Evolutionary conservation across 2,888 invertebrate genomes (phyloP).

Genomic region (Trichacis sp.): DNA sequence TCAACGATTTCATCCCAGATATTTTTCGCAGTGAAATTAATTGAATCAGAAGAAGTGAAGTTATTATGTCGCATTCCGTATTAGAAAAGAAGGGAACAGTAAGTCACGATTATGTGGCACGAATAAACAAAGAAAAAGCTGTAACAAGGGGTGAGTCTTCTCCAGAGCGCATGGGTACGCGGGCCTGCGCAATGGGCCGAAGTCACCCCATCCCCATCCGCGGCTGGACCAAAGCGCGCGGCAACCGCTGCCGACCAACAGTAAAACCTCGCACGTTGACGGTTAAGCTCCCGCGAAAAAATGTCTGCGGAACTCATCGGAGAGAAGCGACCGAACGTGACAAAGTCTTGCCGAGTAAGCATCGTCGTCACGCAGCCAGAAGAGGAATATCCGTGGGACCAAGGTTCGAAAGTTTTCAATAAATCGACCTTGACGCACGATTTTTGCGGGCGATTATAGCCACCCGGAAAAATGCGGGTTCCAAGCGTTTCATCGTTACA

Average conservation of each 20-base stretch:
- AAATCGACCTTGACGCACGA: no score
- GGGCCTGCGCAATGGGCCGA: slow-evolving; percentile 31
- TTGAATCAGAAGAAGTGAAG: no score
- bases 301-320: slow-evolving; percentile 28
- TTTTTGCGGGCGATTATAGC: no score
- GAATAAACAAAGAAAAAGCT: not conserved
- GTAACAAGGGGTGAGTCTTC: slow-evolving; percentile 14
- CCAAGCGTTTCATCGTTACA: no score
- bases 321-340: slow-evolving; percentile 39
- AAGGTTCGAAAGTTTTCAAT: slow-evolving; percentile 49
- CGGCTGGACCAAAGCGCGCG: slow-evolving; percentile 55
- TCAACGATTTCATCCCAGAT: no score
- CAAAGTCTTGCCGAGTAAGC: slow-evolving; percentile 52
- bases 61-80: no score
- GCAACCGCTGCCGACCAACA: slow-evolving; percentile 49
- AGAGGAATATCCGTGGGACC: slow-evolving; percentile 30
- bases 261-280: slow-evolving; percentile 52
- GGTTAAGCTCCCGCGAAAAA: slow-evolving; percentile 33
- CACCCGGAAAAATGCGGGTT: no score
- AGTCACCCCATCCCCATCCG: slow-evolving; percentile 47
- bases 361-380: slow-evolving; percentile 47
- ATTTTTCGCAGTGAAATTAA: no score
- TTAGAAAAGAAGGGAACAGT: no score
- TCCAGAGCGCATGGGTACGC: slow-evolving; percentile 52
- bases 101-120: no score